Percentiles rank a stretch among this genome's conserved stretches.
Evolutionary conservation across 2,797 vertebrate species (phyloP).

Genomic region (Emys orbicularis): DNA sequence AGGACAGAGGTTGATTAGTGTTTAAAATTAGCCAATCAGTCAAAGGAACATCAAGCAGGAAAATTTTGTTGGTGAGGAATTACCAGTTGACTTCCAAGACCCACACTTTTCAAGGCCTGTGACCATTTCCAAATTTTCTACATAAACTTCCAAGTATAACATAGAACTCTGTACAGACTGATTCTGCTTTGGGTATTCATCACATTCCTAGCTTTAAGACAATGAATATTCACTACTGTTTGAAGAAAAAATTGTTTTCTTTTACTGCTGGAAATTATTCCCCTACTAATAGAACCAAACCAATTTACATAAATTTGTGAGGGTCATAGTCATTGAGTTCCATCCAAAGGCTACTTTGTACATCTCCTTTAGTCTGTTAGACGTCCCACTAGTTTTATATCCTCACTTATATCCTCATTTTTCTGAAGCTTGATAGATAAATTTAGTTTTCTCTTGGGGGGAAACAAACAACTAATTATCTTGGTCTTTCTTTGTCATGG

Average conservation of each 20-base stretch:
- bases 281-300: background rate
- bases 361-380: background rate
- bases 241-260: background rate
- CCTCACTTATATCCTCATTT: accelerated
- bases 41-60: background rate
- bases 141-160: background rate
- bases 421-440: background rate
- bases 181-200: background rate
- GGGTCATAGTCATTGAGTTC: accelerated
- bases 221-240: background rate
- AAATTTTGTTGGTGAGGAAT: background rate
- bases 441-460: background rate
- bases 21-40: background rate
- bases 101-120: background rate
- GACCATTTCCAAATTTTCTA: background rate
- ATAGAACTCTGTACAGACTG: background rate
- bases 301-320: accelerated
- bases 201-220: background rate
- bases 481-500: background rate
- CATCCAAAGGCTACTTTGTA: background rate
- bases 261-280: background rate
- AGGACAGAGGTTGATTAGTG: background rate
- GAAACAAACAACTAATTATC: background rate
- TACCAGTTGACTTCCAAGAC: background rate
- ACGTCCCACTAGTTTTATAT: background rate